Conservation (phyloP, 2,113 vertebrate genomes). For the Pitta sordida region DNA sequence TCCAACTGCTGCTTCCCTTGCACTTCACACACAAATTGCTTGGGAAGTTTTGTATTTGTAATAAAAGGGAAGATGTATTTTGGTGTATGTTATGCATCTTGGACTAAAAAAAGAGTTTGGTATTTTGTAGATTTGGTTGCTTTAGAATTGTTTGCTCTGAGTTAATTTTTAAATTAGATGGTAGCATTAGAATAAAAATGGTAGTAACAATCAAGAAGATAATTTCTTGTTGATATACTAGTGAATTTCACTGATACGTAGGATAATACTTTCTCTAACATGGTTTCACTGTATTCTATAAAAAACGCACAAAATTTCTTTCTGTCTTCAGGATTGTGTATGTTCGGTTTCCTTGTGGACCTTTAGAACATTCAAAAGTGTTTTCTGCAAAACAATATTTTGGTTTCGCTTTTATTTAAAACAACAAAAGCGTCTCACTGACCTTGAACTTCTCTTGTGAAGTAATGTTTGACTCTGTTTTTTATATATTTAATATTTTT, state of each 20-base stretch:
- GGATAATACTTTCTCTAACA: neutral
- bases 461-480: neutral
- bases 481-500: neutral
- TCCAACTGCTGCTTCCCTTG: conserved; percentile 43
- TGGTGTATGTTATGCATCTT: conserved; percentile 12
- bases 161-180: neutral
- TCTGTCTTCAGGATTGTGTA: neutral
- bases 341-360: neutral
- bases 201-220: neutral
- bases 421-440: neutral
- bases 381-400: neutral
- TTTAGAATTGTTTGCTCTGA: conserved; percentile 24
- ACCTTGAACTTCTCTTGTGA: neutral
- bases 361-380: neutral
- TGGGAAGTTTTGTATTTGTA: conserved; percentile 60
- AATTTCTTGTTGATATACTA: neutral
- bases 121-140: neutral
- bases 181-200: neutral
- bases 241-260: neutral
- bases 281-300: neutral
- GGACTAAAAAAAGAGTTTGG: neutral
- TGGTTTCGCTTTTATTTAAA: neutral
- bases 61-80: conserved; percentile 23
- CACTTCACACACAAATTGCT: conserved; percentile 2
- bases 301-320: neutral